Evolutionary conservation across 2,888 invertebrate species (phyloP), one percentile per base, ranked within the genome.

Genomic region (Nomada lathburiana): DNA sequence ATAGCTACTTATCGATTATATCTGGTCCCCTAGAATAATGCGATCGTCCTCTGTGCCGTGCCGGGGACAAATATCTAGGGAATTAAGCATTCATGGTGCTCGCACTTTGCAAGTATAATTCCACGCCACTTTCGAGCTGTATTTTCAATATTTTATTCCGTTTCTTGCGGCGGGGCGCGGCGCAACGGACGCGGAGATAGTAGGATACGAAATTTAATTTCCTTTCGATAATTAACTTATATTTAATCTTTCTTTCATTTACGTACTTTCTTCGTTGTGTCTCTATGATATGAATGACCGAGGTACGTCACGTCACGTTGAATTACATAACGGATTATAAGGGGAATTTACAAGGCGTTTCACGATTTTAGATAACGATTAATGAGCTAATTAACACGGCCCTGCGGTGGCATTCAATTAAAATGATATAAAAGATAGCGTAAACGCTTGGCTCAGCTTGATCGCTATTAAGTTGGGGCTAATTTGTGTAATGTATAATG

Each of bases 31-130:
- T 23, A 50, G 55, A 53, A 76, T 18, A 53, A 75, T 47, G 4
- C 10, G 60, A 44, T 23, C 47, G 11, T n/a, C n/a, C 47, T 23
- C 16, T 44, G 29, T 47, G 76, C 47, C 76, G 55, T 50, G 76
- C 23, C 67, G 55, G 53, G 53, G 36, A 76, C 77, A 75, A 68
- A 78, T 75, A 78, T 76, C 78, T 62, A 36, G 62, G 9, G 67
- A 60, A 78, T 76, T 55, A 76, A 55, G 53, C 67, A 78, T 76
- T 76, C 77, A 67, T 75, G 65, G 47, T 62, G 47, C 16, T 18
- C 44, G 42, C 16, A 52, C 16, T 75, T 53, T 60, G 75, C 75
- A 67, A 77, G 75, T 75, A 65, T 74, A 77, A 77, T 74, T 9
- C 26, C 50, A 10, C 26, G 53, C 55, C 29, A 47, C 11, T 55